phyloP scores from a whole-genome alignment of 2,113 vertebrate genomes.

The Notechis scutatus region DNA sequence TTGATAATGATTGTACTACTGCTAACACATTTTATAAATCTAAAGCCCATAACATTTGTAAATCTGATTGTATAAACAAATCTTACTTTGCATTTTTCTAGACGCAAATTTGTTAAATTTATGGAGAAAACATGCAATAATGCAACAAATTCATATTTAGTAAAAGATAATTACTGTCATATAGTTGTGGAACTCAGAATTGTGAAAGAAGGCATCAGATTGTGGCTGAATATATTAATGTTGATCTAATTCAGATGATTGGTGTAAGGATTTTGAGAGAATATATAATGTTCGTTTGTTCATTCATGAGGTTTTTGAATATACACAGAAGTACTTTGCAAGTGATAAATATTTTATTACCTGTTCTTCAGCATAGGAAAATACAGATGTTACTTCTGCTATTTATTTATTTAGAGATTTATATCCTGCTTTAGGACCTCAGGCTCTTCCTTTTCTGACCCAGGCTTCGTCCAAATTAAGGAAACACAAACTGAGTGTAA shows the following conservation, averaged over 20 bases:
- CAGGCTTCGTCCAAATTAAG: too few species aligned
- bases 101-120: background rate
- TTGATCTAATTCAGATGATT: background rate
- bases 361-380: background rate
- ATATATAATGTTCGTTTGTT: background rate
- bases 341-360: background rate
- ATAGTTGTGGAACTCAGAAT: background rate
- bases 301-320: background rate
- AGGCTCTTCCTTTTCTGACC: background rate
- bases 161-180: background rate
- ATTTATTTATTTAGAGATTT: background rate
- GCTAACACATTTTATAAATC: background rate
- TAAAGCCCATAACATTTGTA: background rate
- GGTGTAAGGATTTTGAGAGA: background rate
- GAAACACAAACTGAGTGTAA: too few species aligned
- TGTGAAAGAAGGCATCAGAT: background rate
- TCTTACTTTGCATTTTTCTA: constrained; percentile 1
- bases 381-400: background rate
- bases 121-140: background rate
- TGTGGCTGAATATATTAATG: background rate
- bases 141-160: background rate
- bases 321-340: background rate
- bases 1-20: background rate
- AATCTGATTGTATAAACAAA: constrained; percentile 10
- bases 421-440: background rate